phyloP scores from a whole-genome alignment of 2,113 vertebrate genomes.

The Mormoops blainvillei region DNA sequence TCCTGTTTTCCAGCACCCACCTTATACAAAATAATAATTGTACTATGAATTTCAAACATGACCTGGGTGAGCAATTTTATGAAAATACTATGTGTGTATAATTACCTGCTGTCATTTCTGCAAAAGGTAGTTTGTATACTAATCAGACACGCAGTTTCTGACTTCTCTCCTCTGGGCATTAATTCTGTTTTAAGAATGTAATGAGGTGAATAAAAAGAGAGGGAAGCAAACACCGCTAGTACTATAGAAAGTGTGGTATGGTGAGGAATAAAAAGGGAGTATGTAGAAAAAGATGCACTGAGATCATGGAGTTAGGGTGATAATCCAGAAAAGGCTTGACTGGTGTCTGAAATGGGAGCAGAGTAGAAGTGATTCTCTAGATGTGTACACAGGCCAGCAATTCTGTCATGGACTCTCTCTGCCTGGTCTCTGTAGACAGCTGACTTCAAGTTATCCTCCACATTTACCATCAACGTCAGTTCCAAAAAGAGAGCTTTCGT shows the following conservation, averaged over 20 bases:
- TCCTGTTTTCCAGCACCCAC: conserved; percentile 4
- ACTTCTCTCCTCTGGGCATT: not conserved
- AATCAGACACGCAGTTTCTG: not conserved
- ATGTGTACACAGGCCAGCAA: not conserved
- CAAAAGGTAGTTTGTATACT: conserved; percentile 6
- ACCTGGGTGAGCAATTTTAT: not conserved
- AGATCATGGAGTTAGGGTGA: not conserved
- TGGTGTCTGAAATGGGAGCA: not conserved
- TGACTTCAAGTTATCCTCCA: not conserved
- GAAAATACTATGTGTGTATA: conserved; percentile 1
- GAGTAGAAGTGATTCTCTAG: not conserved
- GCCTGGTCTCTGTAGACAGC: not conserved
- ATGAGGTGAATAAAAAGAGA: not conserved
- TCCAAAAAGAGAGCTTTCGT: not conserved
- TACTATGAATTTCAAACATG: conserved; percentile 29
- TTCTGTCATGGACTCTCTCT: not conserved
- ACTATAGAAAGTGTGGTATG: not conserved
- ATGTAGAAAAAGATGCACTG: not conserved
- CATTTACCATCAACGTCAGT: not conserved
- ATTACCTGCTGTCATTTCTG: conserved; percentile 15
- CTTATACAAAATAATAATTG: conserved; percentile 41
- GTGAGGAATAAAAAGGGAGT: not conserved
- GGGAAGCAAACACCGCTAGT: not conserved
- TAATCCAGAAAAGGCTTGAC: not conserved
- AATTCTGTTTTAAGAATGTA: not conserved